Evolutionary conservation across 2,888 invertebrate genomes (phyloP).

Genomic region (Cloeon dipterum): DNA sequence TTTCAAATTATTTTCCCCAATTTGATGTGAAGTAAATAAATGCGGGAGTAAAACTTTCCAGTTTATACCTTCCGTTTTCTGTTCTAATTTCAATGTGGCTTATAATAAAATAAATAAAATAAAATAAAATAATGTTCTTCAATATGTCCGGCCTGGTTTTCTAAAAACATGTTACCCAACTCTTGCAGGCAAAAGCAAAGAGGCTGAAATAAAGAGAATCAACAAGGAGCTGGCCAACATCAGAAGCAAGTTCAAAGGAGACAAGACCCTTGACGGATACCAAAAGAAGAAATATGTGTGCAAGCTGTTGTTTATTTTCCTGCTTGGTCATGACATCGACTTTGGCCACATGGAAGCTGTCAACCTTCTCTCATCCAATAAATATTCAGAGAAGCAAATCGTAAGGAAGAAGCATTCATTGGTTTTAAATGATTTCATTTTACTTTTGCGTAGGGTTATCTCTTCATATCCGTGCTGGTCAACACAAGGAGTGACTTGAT

Average conservation of each 20-base stretch:
- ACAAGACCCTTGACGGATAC: slow-evolving; percentile 98
- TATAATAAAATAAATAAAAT: too few species aligned
- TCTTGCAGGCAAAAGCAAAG: slow-evolving; percentile 90
- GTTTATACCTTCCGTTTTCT: too few species aligned
- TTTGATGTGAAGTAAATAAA: too few species aligned
- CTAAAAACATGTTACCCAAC: too few species aligned
- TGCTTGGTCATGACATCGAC: slow-evolving; percentile 98
- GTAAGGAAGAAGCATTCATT: slow-evolving; percentile 33
- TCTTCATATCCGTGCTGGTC: slow-evolving; percentile 98
- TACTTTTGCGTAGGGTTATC: slow-evolving; percentile 74
- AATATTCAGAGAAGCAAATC: slow-evolving; percentile 99
- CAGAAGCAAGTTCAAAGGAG: slow-evolving; percentile 98
- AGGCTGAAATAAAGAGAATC: slow-evolving; percentile 98
- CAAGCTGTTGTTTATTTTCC: slow-evolving; percentile 95
- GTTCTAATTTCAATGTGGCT: too few species aligned
- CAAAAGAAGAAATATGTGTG: slow-evolving; percentile 99
- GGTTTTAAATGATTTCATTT: slow-evolving; percentile 7
- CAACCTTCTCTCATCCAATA: slow-evolving; percentile 95
- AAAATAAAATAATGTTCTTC: too few species aligned
- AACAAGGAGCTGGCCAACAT: slow-evolving; percentile 99
- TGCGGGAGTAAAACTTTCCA: too few species aligned
- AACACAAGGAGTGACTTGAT: slow-evolving; percentile 98
- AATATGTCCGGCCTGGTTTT: too few species aligned
- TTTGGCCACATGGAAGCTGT: slow-evolving; percentile 99
- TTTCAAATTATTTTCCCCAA: too few species aligned